phyloP scores from a whole-genome alignment of 30 jellyfish, hydroid and myxozoan genomes.

The Aurelia coerulea region DNA sequence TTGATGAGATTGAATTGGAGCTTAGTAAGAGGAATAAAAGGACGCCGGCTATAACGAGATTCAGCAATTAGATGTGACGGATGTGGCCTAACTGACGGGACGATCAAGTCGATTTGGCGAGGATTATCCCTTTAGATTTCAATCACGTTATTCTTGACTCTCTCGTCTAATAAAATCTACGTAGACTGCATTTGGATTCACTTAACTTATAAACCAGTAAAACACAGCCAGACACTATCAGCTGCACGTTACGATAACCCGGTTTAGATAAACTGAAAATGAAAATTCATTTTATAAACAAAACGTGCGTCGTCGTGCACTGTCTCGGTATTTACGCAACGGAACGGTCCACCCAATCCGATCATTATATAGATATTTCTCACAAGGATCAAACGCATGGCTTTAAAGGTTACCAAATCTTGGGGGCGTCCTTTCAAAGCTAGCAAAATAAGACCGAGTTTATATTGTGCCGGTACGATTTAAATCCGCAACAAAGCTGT shows the following conservation, averaged over 20 bases:
- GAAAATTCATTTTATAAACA: too few relatives aligned
- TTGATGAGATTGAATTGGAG: too few relatives aligned
- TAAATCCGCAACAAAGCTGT: too few relatives aligned
- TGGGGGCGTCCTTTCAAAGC: too few relatives aligned
- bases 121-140: constrained; percentile 39
- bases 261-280: too few relatives aligned
- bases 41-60: constrained; percentile 64
- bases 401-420: too few relatives aligned
- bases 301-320: neutral
- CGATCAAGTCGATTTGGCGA: constrained; percentile 24
- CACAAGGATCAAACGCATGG: too few relatives aligned
- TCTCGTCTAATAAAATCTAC: neutral
- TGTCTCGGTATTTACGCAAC: neutral
- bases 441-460: too few relatives aligned
- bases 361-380: too few relatives aligned
- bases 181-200: neutral
- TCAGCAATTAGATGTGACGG: constrained; percentile 45
- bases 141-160: constrained; percentile 12
- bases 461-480: too few relatives aligned
- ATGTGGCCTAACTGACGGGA: constrained; percentile 55
- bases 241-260: too few relatives aligned
- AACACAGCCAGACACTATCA: neutral
- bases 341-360: too few relatives aligned
- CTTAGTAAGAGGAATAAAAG: neutral
- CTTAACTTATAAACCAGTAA: neutral